These are phyloP conservation scores for Drosophila lini DNA, from an alignment of 1,140 invertebrate species.

Conservation along the genomic window DNA sequence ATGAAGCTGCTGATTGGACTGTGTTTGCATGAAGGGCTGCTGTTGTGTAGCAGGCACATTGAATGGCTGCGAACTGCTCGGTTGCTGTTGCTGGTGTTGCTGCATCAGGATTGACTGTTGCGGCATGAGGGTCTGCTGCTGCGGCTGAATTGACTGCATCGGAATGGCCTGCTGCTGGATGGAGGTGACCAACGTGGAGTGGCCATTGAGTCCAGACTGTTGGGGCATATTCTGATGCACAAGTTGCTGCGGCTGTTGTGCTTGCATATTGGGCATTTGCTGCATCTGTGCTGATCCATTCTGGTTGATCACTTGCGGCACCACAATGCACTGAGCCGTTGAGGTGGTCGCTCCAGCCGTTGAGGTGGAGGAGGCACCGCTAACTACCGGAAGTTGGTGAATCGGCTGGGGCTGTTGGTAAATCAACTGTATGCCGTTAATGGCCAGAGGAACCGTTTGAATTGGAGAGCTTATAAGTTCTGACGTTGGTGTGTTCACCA, in stretches of 20 bases:
- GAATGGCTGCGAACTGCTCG: slow-evolving; percentile 48
- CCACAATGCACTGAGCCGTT: slow-evolving; percentile 18
- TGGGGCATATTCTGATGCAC: slow-evolving; percentile 50
- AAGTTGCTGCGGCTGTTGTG: slow-evolving; percentile 45
- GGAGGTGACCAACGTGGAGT: slow-evolving; percentile 47
- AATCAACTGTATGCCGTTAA: slow-evolving; percentile 69
- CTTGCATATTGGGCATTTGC: slow-evolving; percentile 32
- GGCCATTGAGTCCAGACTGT: slow-evolving; percentile 38
- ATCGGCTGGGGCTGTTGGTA: slow-evolving; percentile 65
- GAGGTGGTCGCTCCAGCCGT: slow-evolving; percentile 13
- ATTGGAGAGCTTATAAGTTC: slow-evolving; percentile 69
- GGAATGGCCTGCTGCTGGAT: slow-evolving; percentile 54
- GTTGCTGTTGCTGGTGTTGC: slow-evolving; percentile 63
- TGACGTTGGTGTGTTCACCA: slow-evolving; percentile 74
- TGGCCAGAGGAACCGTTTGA: slow-evolving; percentile 65
- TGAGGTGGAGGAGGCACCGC: slow-evolving; percentile 10
- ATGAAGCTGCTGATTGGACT: slow-evolving; percentile 58
- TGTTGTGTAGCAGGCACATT: slow-evolving; percentile 49
- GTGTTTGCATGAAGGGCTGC: slow-evolving; percentile 61
- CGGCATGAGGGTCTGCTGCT: slow-evolving; percentile 38
- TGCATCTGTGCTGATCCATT: slow-evolving; percentile 45
- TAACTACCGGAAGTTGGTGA: slow-evolving; percentile 17
- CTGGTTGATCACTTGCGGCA: slow-evolving; percentile 33
- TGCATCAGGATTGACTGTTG: slow-evolving; percentile 44
- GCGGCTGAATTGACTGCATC: slow-evolving; percentile 43